A percentile compares a stretch with the other conserved stretches of the same genome.
phyloP scores from a whole-genome alignment of 92 coral and sea anemone genomes.

The Blastomussa wellsi region DNA sequence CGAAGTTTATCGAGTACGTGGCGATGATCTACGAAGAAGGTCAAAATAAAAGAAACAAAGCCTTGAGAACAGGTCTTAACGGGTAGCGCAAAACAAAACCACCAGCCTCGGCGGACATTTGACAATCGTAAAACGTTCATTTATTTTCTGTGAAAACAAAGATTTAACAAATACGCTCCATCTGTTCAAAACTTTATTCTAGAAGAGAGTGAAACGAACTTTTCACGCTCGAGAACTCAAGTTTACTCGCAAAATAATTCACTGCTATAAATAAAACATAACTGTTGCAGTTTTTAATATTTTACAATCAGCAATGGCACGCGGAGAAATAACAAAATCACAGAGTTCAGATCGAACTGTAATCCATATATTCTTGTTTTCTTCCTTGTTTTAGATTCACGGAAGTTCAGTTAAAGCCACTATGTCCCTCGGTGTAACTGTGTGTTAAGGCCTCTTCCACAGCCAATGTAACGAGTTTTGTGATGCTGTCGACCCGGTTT shows the following conservation, averaged over 20 bases:
- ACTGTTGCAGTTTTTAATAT: conserved; percentile 19
- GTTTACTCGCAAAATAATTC: not conserved
- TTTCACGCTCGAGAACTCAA: conserved; percentile 14
- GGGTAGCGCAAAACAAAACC: conserved; percentile 52
- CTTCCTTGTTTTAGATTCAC: not conserved
- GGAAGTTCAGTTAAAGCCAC: not conserved
- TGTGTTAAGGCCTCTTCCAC: not conserved
- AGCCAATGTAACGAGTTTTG: not conserved
- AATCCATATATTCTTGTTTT: too few relatives aligned
- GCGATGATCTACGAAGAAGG: conserved; percentile 53
- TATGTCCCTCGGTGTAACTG: not conserved
- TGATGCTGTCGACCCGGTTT: not conserved
- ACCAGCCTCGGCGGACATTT: conserved; percentile 55
- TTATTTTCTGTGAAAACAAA: not conserved
- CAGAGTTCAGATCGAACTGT: not conserved
- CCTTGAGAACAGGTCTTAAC: conserved; percentile 63
- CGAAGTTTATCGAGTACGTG: conserved; percentile 61
- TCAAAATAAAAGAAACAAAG: conserved; percentile 62
- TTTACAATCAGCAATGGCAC: conserved; percentile 17
- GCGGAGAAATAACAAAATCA: not conserved
- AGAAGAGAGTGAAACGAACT: not conserved
- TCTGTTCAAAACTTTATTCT: not conserved
- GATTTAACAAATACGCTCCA: not conserved
- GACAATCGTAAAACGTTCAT: not conserved
- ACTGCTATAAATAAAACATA: conserved; percentile 29